Evolutionary conservation across 1,140 invertebrate species (phyloP).

Genomic region (Drosophila rhopaloa): DNA sequence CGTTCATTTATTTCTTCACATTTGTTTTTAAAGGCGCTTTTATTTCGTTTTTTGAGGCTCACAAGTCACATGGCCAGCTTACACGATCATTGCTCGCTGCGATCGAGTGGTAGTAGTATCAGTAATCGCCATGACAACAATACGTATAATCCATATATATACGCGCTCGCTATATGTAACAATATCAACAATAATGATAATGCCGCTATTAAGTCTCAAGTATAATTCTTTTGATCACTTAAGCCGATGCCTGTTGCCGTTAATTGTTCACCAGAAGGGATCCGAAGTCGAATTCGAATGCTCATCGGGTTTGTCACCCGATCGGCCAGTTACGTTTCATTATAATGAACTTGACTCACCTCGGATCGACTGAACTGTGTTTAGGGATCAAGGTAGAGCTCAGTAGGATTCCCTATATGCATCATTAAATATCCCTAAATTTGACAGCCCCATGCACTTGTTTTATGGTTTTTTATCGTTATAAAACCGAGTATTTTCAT

Average conservation of each 20-base stretch:
- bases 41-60: constrained; percentile 17
- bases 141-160: constrained; percentile 15
- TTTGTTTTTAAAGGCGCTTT: not conserved
- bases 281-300: not conserved
- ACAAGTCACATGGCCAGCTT: constrained; percentile 63
- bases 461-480: not conserved
- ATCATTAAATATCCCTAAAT: not conserved
- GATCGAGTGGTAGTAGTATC: constrained; percentile 56
- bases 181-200: constrained; percentile 40
- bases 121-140: constrained; percentile 44
- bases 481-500: not conserved
- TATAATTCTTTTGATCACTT: constrained; percentile 63
- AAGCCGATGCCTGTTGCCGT: constrained; percentile 55
- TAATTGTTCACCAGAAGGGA: constrained; percentile 50
- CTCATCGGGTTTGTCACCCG: constrained; percentile 16
- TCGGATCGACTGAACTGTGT: constrained; percentile 3
- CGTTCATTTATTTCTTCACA: not conserved
- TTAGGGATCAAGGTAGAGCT: constrained; percentile 25
- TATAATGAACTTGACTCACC: constrained; percentile 26
- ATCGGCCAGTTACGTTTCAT: constrained; percentile 22
- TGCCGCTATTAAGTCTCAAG: constrained; percentile 56
- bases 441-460: no score
- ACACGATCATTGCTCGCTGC: constrained; percentile 61
- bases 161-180: constrained; percentile 4
- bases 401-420: not conserved